Base-by-base conservation (phyloP, 2,113 vertebrate species). In the Malurus elegans region DNA sequence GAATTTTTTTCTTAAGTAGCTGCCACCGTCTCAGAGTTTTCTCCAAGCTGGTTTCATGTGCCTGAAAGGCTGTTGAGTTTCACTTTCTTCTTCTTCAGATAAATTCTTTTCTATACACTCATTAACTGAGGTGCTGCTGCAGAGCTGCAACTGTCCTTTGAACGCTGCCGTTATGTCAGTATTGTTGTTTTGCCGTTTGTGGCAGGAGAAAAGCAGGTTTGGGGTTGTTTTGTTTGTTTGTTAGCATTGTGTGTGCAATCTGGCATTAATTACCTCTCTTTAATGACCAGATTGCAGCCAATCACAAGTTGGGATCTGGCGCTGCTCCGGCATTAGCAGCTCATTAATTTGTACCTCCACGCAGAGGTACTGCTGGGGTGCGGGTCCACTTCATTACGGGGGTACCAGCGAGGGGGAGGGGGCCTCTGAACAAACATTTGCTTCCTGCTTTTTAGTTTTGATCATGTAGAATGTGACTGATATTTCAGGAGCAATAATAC, bases 231-330 rank as follows among this genome's bases (percentile, higher is more conserved):
- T 92, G 86, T 95, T 94, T 96, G 93, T 96, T 90, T 95, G 88
- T 95, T 95, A 95, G 78, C 82, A 79, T 62, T 95, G 93, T 94
- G 54, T 95, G 71, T 88, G 92, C 96, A 96, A 95, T 96, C 96
- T 96, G 95, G 90, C 95, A 90, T 96, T 97, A 97, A 97, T 97
- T 96, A 90, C 94, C 88, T 86, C 67, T 88, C 93, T 96, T 97
- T 94, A 88, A 90, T 96, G 88, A 57, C 88, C 95, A 90, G 48
- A 90, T 92, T 96, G 91, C 79, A 92, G 67, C 71, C 85, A 89
- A 90, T 87, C 66, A 40, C 50, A 78, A 96, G 62, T 95, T 89
- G 92, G 91, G 76, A 79, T 78, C 72, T 71, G 92, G 85, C 54
- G 32, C 78, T 16, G 87, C 82, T 95, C 76, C 48, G 71, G 31